phyloP scores from a whole-genome alignment of 1,140 invertebrate species.

The Nomia melanderi region DNA sequence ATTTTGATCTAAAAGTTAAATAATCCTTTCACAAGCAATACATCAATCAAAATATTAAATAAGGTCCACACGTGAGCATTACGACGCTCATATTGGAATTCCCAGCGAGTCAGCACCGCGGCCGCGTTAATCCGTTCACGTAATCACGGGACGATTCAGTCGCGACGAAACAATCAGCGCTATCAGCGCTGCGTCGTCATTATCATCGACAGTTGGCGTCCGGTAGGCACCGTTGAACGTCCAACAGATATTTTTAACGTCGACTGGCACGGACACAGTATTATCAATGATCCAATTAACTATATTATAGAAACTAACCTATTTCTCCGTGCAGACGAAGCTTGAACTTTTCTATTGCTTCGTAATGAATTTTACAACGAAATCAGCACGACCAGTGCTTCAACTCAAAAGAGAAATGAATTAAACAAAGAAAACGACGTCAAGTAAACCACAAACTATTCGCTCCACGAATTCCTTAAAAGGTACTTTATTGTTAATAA shows the following conservation, averaged over 20 bases:
- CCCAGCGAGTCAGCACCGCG: conserved; percentile 13
- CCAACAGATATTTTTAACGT: conserved; percentile 9
- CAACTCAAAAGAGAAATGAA: too few species aligned
- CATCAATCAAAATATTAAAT: background rate
- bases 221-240: background rate
- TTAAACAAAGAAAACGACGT: too few species aligned
- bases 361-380: too few species aligned
- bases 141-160: conserved; percentile 30
- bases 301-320: background rate
- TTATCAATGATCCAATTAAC: background rate
- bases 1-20: too few species aligned
- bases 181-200: conserved; percentile 45
- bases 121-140: conserved; percentile 17
- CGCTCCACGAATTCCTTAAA: too few species aligned
- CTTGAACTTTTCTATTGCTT: too few species aligned
- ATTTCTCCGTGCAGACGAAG: too few species aligned
- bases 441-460: too few species aligned
- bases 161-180: conserved; percentile 26
- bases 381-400: too few species aligned
- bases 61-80: background rate
- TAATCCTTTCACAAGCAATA: too few species aligned
- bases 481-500: too few species aligned
- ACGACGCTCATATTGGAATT: background rate
- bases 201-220: conserved; percentile 36
- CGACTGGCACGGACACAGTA: background rate